A percentile compares a stretch with the other conserved stretches of the same genome.
Evolutionary conservation across 2,797 vertebrate genomes (phyloP).

Genomic region (Antrozous pallidus): DNA sequence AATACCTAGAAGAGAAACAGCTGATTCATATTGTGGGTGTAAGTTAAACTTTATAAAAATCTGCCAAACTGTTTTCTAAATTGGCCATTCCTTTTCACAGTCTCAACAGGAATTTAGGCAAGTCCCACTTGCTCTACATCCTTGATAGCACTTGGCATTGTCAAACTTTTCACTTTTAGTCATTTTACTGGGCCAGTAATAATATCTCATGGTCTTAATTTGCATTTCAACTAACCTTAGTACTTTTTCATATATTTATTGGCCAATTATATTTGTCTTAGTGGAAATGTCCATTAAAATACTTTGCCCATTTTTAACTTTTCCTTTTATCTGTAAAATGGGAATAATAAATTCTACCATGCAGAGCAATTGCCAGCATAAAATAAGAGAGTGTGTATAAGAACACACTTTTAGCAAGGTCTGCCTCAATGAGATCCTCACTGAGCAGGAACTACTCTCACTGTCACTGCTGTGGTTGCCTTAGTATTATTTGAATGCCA

Average conservation of each 20-base stretch:
- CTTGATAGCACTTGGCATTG: neutral
- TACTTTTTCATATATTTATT: neutral
- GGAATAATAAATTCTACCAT: neutral
- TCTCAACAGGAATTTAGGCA: neutral
- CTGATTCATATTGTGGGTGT: neutral
- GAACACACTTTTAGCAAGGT: neutral
- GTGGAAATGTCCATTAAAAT: neutral
- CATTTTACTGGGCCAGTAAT: neutral
- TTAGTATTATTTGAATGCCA: slow-evolving; percentile 26
- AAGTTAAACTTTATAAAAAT: slow-evolving; percentile 35
- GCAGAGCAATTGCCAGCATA: neutral
- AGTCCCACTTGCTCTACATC: neutral
- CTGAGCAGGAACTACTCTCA: neutral
- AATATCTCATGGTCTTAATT: neutral
- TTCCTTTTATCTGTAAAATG: slow-evolving; percentile 52
- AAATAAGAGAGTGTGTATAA: neutral
- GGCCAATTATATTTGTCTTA: neutral
- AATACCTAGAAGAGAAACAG: neutral
- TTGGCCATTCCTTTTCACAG: neutral
- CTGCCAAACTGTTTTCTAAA: slow-evolving; percentile 4
- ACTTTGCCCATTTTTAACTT: neutral
- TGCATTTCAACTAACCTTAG: neutral
- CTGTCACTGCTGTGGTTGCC: neutral
- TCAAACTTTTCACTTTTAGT: slow-evolving; percentile 16
- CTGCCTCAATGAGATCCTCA: neutral